phyloP scores from a whole-genome alignment of 2,888 invertebrate genomes.

The Amaurobius ferox region DNA sequence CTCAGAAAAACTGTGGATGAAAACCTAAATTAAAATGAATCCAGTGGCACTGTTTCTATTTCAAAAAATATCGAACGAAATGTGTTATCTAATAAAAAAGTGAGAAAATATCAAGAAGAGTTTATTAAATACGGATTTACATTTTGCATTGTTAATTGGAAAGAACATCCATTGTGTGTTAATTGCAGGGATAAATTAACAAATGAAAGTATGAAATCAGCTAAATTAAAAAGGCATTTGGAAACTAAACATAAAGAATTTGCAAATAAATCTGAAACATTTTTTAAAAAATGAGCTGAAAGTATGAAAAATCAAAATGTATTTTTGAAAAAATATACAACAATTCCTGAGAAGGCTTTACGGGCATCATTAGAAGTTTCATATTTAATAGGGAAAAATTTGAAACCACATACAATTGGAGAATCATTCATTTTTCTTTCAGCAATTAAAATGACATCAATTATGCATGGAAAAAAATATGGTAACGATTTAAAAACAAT shows the following conservation, averaged over 20 bases:
- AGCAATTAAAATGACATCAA: too few species aligned
- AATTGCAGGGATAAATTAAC: conserved; percentile 19
- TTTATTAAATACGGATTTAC: conserved; percentile 32
- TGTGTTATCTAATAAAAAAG: conserved; percentile 30
- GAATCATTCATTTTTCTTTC: conserved; percentile 5
- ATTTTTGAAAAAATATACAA: too few species aligned
- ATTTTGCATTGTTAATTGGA: conserved; percentile 17
- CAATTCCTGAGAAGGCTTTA: too few species aligned
- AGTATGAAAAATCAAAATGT: too few species aligned
- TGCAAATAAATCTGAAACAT: conserved; percentile 28
- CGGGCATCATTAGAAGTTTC: too few species aligned
- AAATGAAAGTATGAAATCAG: conserved; percentile 32
- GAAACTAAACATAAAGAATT: conserved; percentile 29
- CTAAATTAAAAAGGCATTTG: conserved; percentile 21
- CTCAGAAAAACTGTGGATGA: conserved; percentile 27
- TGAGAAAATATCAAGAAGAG: conserved; percentile 36
- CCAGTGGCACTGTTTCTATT: conserved; percentile 29
- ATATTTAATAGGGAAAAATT: too few species aligned
- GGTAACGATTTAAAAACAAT: too few species aligned
- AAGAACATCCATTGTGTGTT: conserved; percentile 21
- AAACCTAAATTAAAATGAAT: conserved; percentile 20
- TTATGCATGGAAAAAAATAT: too few species aligned
- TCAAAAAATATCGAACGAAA: conserved; percentile 32
- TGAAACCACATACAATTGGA: conserved; percentile 13
- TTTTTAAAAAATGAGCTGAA: too few species aligned